Evolutionary conservation across 2,888 invertebrate genomes (phyloP).

Genomic region (Homarus gammarus): DNA sequence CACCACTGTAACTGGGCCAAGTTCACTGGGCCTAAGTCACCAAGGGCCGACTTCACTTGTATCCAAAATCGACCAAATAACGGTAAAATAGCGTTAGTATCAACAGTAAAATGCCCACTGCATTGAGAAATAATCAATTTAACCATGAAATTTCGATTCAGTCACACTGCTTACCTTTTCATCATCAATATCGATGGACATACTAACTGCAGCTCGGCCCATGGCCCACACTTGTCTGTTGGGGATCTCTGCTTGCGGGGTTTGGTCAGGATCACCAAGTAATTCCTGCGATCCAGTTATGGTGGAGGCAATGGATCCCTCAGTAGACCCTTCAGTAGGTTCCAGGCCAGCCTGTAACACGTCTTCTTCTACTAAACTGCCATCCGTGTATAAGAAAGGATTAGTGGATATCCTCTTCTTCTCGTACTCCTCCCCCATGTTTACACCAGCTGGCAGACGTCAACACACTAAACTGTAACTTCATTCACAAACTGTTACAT

Average conservation of each 20-base stretch:
- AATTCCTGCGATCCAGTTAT: background rate
- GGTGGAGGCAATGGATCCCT: conserved; percentile 1
- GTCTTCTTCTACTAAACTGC: conserved; percentile 57
- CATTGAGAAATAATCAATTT: no score
- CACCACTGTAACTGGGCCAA: no score
- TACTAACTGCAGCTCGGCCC: background rate
- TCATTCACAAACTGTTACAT: background rate
- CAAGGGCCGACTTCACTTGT: no score
- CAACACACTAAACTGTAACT: background rate
- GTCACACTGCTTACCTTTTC: conserved; percentile 32
- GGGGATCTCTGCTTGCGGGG: conserved; percentile 54
- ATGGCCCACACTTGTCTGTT: conserved; percentile 41
- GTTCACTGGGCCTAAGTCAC: no score
- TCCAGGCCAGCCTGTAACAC: conserved; percentile 15
- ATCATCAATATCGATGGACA: conserved; percentile 60
- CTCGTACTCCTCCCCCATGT: conserved; percentile 46
- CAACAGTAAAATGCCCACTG: no score
- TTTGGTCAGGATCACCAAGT: conserved; percentile 39
- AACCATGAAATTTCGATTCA: no score
- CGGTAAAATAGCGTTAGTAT: no score
- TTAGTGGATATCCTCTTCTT: conserved; percentile 57
- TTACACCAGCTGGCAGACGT: background rate
- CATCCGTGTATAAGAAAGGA: conserved; percentile 64
- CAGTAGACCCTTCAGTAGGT: background rate
- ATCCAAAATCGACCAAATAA: no score